Evolutionary conservation across 2,888 invertebrate species (phyloP), one percentile per base, ranked within the genome.

Genomic region (Pherbina coryleti): DNA sequence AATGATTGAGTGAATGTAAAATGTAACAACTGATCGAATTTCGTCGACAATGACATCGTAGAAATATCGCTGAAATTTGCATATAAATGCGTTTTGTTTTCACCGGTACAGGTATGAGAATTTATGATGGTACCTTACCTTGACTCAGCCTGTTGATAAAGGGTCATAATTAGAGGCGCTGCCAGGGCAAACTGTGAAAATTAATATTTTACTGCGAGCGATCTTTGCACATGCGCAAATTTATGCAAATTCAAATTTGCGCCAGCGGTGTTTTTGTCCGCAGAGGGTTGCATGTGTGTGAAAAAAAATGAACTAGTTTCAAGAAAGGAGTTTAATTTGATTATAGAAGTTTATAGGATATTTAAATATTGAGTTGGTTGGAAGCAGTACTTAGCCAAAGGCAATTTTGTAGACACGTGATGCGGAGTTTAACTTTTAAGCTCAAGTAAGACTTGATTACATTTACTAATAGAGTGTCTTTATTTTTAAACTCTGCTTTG

Each of bases 181-280:
- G 79, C 49, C 76, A 75, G 64, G 69, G 78, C 86, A 84, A 81
- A 86, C 87, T 86, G 87, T 85, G 87, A 86, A 87, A 87, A 88
- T 86, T 86, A 85, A 87, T 87, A 86, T 85, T 86, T 87, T 85
- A 25, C 53, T 8, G 28, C 28, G n/a, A 31, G 11, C 44, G 64
- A 66, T 74, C 66, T 74, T 31, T 64, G 74, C 74, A 62, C 51
- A 74, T 62, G 51, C 49, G 64, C 51, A n/a, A 60, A 49, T 51
- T 53, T 31, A 53, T 22, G 74, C 64, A 53, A 74, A 74, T 64
- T 25, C 28, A 17, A 51, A 31, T 14, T 31, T 53, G 28, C 51
- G 28, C 25, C 28, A 51, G 9, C 14, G 28, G 49, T 17, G 17
- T n/a, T 31, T 34, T 31, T 34, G 49, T 19, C 11, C 25, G 22